A percentile compares a stretch with the other conserved stretches of the same genome.
phyloP scores from a whole-genome alignment of 2,113 vertebrate genomes.

The Gorsachius goisagi region DNA sequence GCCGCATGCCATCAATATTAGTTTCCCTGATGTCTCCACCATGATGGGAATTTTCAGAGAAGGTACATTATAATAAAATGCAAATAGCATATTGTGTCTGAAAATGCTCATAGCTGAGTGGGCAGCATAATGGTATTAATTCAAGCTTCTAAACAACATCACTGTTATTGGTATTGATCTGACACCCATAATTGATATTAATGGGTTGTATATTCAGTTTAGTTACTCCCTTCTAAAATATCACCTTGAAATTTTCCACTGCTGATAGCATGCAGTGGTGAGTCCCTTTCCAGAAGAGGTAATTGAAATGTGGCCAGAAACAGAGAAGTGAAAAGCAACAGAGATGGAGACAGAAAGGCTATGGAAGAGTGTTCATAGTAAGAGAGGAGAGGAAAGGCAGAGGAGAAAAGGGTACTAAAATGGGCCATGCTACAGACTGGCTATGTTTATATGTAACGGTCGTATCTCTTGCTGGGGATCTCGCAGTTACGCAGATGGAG shows the following conservation, averaged over 20 bases:
- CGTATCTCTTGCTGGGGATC: neutral
- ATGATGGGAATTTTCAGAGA: neutral
- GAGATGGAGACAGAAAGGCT: neutral
- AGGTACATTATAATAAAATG: constrained; percentile 9
- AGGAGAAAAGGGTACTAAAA: neutral
- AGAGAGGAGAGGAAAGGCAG: neutral
- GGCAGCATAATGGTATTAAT: constrained; percentile 22
- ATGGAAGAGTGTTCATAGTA: neutral
- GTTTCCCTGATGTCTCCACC: neutral
- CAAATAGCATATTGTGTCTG: neutral
- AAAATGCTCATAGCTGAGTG: neutral
- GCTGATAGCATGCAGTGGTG: neutral
- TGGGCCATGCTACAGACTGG: neutral
- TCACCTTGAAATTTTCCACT: constrained; percentile 34
- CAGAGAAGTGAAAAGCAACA: neutral
- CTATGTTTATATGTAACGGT: neutral
- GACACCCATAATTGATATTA: constrained; percentile 43
- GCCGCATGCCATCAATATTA: neutral
- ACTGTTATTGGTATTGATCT: constrained; percentile 4
- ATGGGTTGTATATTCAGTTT: neutral
- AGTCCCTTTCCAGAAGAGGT: neutral
- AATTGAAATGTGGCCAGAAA: neutral
- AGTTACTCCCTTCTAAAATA: constrained; percentile 21
- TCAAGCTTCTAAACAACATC: constrained; percentile 21
- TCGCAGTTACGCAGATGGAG: neutral